phyloP scores from a whole-genome alignment of 2,888 invertebrate genomes.

The Clostera curtula region DNA sequence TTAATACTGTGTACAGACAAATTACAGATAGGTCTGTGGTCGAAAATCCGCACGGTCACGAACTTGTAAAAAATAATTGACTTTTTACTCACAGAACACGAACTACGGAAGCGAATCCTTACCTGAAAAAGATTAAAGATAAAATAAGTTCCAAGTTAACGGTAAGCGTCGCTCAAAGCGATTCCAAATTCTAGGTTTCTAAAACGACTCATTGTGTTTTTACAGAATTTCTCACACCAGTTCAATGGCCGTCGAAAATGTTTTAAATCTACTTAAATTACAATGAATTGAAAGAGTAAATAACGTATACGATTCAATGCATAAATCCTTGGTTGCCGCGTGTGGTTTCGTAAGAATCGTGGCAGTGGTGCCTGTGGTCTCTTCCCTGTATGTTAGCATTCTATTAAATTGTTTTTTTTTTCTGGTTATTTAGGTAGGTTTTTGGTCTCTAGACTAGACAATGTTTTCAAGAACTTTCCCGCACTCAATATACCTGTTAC shows the following conservation, averaged over 20 bases:
- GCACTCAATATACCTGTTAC: too few species aligned
- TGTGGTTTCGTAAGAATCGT: conserved; percentile 34
- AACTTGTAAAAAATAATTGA: too few species aligned
- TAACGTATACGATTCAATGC: conserved; percentile 46
- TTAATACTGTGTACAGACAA: too few species aligned
- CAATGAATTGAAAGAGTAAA: conserved; percentile 34
- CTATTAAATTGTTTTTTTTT: conserved; percentile 3
- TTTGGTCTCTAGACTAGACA: too few species aligned
- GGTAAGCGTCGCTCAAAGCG: conserved; percentile 19
- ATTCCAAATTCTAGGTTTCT: conserved; percentile 19
- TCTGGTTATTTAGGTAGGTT: neutral
- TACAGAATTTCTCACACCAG: conserved; percentile 24
- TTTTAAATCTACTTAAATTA: conserved; percentile 59
- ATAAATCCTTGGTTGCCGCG: conserved; percentile 51
- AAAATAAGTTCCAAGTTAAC: conserved; percentile 24
- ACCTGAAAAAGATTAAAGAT: conserved; percentile 36
- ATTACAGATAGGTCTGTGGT: too few species aligned
- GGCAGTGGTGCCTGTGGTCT: too few species aligned
- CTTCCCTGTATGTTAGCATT: conserved; percentile 13
- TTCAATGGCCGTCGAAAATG: conserved; percentile 65
- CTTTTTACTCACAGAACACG: conserved; percentile 2
- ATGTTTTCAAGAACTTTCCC: too few species aligned
- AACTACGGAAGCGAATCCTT: conserved; percentile 14
- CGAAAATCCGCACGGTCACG: too few species aligned
- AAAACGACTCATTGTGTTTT: conserved; percentile 32